phyloP scores from a whole-genome alignment of 2,888 invertebrate species.

The Chymomyza procnemis region DNA sequence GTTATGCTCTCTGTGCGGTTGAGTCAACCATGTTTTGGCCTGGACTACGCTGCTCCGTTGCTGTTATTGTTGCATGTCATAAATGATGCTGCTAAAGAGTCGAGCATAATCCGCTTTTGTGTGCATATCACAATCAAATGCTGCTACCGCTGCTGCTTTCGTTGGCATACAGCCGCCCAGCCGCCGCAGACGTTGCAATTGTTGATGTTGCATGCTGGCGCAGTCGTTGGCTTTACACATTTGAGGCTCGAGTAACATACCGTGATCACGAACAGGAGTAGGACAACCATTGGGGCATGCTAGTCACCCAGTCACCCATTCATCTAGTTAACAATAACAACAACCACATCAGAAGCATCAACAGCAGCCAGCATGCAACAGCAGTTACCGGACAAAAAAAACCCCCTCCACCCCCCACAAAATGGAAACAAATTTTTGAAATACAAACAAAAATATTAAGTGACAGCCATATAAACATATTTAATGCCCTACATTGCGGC shows the following conservation, averaged over 20 bases:
- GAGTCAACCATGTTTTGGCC: conserved; percentile 8
- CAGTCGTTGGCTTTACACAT: conserved; percentile 1
- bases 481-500: no score
- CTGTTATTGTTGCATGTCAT: conserved; percentile 58
- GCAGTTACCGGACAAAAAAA: conserved; percentile 5
- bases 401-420: no score
- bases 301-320: background rate
- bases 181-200: conserved; percentile 1
- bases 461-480: no score
- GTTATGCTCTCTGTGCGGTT: conserved; percentile 19
- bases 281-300: background rate
- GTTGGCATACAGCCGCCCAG: conserved; percentile 14
- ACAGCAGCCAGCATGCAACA: conserved; percentile 1
- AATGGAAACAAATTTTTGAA: background rate
- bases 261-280: background rate
- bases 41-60: conserved; percentile 22
- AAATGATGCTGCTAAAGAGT: conserved; percentile 68
- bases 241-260: background rate
- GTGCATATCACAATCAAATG: conserved; percentile 70
- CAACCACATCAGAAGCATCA: conserved; percentile 14
- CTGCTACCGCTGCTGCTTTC: conserved; percentile 19
- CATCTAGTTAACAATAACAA: conserved; percentile 9
- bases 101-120: conserved; percentile 73
- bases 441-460: no score
- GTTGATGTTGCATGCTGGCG: background rate